A percentile compares a stretch with the other conserved stretches of the same genome.
Evolutionary conservation across 2,113 vertebrate genomes (phyloP).

Genomic region (Diadophis punctatus): DNA sequence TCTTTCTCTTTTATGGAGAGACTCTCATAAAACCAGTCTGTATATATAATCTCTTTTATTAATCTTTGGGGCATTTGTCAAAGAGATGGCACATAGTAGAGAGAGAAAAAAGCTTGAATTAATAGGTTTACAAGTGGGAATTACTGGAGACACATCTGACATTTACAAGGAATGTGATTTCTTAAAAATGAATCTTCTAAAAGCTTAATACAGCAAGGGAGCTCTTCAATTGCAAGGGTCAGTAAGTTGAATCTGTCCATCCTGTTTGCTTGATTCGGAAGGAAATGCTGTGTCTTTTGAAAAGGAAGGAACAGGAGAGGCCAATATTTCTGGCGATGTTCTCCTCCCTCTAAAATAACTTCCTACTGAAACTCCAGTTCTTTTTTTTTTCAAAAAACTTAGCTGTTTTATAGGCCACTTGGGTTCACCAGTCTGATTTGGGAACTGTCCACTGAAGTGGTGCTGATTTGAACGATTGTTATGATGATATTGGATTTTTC

Average conservation of each 20-base stretch:
- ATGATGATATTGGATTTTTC: background rate
- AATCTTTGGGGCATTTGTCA: slow-evolving; percentile 1
- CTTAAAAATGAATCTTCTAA: background rate
- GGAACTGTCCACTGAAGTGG: background rate
- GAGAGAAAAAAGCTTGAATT: background rate
- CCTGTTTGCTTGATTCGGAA: background rate
- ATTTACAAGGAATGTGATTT: background rate
- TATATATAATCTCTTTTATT: background rate
- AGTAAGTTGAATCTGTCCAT: background rate
- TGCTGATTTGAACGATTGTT: background rate
- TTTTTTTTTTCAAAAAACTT: background rate
- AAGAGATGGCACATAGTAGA: background rate
- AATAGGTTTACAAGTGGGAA: background rate
- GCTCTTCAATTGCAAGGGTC: background rate
- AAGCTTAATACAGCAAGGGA: background rate
- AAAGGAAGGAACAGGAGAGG: background rate
- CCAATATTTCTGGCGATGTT: background rate
- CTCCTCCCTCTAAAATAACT: background rate
- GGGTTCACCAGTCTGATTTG: background rate
- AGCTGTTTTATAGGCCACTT: background rate
- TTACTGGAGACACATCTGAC: background rate
- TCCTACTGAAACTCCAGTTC: background rate
- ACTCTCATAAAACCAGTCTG: background rate
- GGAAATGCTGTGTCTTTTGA: background rate
- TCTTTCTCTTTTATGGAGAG: background rate